These are phyloP conservation scores for Uria aalge DNA, from an alignment of 2,113 vertebrate genomes.

Conservation along the genomic window DNA sequence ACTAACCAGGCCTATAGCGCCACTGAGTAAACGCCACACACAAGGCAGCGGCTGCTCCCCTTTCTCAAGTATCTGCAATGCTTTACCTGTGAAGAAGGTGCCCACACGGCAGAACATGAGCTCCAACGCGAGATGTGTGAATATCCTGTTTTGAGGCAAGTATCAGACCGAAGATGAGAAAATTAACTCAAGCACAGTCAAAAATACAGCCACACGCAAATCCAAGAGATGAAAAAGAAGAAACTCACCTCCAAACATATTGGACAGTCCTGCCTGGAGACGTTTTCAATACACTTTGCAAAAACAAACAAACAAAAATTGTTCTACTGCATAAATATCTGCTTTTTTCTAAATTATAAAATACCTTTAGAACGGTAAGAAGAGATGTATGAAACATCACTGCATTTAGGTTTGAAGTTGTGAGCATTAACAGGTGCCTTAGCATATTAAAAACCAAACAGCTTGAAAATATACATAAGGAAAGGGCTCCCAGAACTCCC, in stretches of 20 bases:
- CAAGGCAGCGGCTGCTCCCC: too few species aligned
- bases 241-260: constrained; percentile 92
- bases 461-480: rapidly evolving
- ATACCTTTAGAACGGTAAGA: not conserved
- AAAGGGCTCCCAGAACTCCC: not conserved
- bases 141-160: constrained; percentile 81
- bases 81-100: constrained; percentile 93
- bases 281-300: constrained; percentile 92
- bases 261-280: constrained; percentile 93
- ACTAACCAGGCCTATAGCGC: not conserved
- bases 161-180: not conserved
- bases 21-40: not conserved
- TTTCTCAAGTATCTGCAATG: not conserved
- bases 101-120: constrained; percentile 89
- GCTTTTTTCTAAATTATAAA: not conserved
- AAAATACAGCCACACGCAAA: not conserved
- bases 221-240: not conserved
- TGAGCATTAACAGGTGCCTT: not conserved
- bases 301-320: not conserved
- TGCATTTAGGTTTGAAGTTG: not conserved
- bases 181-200: not conserved
- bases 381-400: not conserved
- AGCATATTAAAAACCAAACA: not conserved
- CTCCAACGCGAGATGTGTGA: constrained; percentile 90
- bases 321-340: not conserved